phyloP scores from a whole-genome alignment of 2,888 invertebrate genomes.

The Antheraea assamensis region DNA sequence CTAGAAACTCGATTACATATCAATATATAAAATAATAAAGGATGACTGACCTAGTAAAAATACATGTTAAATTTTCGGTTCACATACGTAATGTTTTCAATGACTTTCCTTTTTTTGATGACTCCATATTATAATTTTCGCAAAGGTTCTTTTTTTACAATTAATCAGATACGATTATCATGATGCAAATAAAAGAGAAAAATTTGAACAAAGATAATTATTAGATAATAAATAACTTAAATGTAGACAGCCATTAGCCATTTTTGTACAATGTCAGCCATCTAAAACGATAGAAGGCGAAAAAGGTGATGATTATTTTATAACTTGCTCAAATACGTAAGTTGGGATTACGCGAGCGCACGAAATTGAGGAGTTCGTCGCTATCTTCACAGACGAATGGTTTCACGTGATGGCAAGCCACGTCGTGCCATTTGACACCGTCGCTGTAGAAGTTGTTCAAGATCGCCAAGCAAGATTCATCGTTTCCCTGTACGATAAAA shows the following conservation, averaged over 20 bases:
- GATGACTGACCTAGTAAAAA: constrained; percentile 48
- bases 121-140: not conserved
- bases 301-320: constrained; percentile 25
- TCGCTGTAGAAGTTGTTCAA: constrained; percentile 96
- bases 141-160: not conserved
- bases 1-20: constrained; percentile 33
- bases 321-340: constrained; percentile 85
- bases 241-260: constrained; percentile 56
- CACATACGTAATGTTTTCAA: not conserved
- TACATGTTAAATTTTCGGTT: not conserved
- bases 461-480: constrained; percentile 94
- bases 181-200: not conserved
- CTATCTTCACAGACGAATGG: constrained; percentile 96
- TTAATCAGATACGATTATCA: not conserved
- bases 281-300: constrained; percentile 57
- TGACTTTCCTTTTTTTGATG: not conserved
- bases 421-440: constrained; percentile 93
- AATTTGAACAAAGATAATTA: constrained; percentile 1
- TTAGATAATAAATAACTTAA: constrained; percentile 76
- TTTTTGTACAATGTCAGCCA: constrained; percentile 79
- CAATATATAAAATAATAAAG: constrained; percentile 25
- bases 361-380: constrained; percentile 94
- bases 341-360: constrained; percentile 93
- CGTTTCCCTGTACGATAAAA: constrained; percentile 86
- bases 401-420: constrained; percentile 92